Evolutionary conservation across 2,797 vertebrate genomes (phyloP).

Genomic region (Mergus octosetaceus): DNA sequence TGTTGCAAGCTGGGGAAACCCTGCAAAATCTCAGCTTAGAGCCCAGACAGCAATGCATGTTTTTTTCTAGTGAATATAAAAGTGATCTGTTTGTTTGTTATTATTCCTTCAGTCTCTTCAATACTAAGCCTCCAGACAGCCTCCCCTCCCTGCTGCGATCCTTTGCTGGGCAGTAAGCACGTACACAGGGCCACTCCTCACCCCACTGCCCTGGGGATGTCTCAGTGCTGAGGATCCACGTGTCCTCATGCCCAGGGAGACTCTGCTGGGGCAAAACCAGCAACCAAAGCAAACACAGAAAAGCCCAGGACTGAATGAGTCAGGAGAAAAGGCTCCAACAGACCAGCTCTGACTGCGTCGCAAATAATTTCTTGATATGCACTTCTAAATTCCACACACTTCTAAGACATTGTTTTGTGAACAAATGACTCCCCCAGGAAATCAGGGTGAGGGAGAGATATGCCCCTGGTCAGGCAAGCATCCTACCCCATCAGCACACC

Average conservation of each 20-base stretch:
- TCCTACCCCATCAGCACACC: neutral
- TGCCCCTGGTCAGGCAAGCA: rapidly evolving
- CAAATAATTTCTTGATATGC: neutral
- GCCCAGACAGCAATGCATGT: neutral
- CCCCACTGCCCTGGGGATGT: neutral
- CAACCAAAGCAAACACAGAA: neutral
- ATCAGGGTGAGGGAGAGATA: neutral
- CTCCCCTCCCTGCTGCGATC: neutral
- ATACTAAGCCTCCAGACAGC: neutral
- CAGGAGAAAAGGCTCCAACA: neutral
- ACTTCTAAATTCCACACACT: neutral
- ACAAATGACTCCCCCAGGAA: neutral
- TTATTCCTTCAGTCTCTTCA: neutral
- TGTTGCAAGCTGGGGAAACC: neutral
- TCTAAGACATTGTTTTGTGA: neutral
- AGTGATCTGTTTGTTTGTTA: neutral
- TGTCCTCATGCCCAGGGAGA: neutral
- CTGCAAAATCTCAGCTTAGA: conserved; percentile 1
- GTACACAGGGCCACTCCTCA: neutral
- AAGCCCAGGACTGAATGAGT: neutral
- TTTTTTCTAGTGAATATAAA: neutral
- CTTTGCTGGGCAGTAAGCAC: neutral
- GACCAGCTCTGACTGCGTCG: neutral
- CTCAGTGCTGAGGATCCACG: neutral
- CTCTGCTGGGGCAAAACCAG: neutral